These are phyloP conservation scores for Callimorpha dominula DNA, from an alignment of 2,888 invertebrate genomes.

Conservation along the genomic window DNA sequence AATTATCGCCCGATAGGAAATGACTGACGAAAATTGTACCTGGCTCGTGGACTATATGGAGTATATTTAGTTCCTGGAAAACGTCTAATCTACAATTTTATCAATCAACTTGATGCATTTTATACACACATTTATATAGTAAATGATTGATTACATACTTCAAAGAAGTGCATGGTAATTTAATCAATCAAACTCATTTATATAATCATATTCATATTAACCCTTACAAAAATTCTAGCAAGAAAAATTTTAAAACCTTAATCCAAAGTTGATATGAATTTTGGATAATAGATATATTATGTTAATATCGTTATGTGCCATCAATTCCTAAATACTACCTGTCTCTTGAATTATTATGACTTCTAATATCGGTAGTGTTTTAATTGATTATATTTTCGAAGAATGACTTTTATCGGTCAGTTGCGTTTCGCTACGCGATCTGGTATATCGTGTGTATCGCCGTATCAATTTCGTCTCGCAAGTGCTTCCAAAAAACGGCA, in stretches of 20 bases:
- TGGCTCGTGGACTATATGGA: too few species aligned
- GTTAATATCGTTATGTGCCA: background rate
- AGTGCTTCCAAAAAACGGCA: background rate
- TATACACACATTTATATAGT: background rate
- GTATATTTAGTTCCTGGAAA: too few species aligned
- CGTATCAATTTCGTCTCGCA: background rate
- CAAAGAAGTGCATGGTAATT: background rate
- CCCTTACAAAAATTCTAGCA: too few species aligned
- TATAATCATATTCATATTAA: too few species aligned
- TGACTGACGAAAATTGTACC: too few species aligned
- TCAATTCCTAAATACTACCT: background rate
- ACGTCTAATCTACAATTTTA: background rate
- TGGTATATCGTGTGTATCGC: slow-evolving; percentile 1
- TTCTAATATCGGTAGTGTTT: background rate
- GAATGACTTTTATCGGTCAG: slow-evolving; percentile 4
- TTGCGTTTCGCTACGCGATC: background rate
- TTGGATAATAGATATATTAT: background rate
- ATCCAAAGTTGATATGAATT: background rate
- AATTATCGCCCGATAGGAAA: too few species aligned
- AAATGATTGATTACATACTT: background rate
- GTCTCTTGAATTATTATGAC: background rate
- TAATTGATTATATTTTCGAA: background rate
- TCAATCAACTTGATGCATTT: background rate
- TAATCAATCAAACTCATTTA: background rate
- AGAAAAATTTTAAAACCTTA: background rate